phyloP scores from a whole-genome alignment of 2,113 vertebrate genomes.

The Taurulus bubalis region DNA sequence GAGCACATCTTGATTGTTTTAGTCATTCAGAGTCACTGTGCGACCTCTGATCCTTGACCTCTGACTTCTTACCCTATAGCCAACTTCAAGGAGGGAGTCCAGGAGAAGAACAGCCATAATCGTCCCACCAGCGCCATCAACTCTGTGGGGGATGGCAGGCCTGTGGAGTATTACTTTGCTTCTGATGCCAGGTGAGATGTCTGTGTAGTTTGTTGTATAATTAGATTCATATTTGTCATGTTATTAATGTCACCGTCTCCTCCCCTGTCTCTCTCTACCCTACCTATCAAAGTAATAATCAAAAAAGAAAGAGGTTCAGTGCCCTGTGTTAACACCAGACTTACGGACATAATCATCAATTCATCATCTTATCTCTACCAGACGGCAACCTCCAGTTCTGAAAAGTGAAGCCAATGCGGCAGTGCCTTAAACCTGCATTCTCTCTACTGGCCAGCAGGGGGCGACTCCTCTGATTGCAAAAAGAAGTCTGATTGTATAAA shows the following conservation, averaged over 20 bases:
- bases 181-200: slow-evolving; percentile 92
- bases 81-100: slow-evolving; percentile 65
- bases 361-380: background rate
- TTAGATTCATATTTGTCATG: background rate
- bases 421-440: too few species aligned
- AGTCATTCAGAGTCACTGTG: slow-evolving; percentile 4
- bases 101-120: slow-evolving; percentile 82
- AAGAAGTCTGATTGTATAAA: too few species aligned
- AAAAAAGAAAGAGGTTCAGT: background rate
- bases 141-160: slow-evolving; percentile 85
- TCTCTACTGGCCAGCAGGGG: too few species aligned
- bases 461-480: too few species aligned
- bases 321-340: background rate
- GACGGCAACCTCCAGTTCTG: background rate
- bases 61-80: slow-evolving; percentile 61
- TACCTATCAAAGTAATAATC: background rate
- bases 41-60: slow-evolving; percentile 40
- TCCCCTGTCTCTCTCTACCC: background rate
- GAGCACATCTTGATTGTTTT: slow-evolving; percentile 50
- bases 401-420: background rate
- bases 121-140: slow-evolving; percentile 86
- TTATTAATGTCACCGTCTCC: background rate
- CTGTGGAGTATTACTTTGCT: slow-evolving; percentile 96
- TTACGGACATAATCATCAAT: background rate
- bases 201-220: background rate